Conservation (phyloP, 2,888 invertebrate species). For the Phanerotoma sp. region DNA sequence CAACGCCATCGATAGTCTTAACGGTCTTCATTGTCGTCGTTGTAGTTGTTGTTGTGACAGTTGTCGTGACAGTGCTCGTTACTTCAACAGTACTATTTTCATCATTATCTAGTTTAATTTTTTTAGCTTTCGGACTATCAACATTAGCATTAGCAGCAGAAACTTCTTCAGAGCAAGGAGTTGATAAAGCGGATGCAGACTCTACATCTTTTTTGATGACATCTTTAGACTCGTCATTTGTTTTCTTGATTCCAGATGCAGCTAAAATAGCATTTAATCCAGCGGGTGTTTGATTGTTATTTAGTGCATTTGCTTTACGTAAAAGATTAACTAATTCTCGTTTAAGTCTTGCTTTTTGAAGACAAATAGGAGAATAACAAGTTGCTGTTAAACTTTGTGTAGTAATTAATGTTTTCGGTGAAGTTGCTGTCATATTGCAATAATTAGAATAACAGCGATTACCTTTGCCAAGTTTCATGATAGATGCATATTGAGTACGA, state of each 20-base stretch:
- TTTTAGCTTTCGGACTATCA: constrained; percentile 25
- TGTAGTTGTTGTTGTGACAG: constrained; percentile 56
- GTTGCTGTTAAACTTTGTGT: constrained; percentile 60
- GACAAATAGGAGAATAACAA: constrained; percentile 82
- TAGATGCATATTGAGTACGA: constrained; percentile 69
- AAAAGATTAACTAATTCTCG: constrained; percentile 67
- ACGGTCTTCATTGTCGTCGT: constrained; percentile 54
- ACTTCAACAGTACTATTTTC: constrained; percentile 1
- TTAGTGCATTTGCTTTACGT: constrained; percentile 64
- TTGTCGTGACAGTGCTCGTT: constrained; percentile 37
- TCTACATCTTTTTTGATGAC: constrained; percentile 65
- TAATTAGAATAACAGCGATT: constrained; percentile 72
- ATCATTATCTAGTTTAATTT: constrained; percentile 14
- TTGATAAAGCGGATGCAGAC: constrained; percentile 65
- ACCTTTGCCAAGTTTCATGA: constrained; percentile 71
- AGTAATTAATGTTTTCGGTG: constrained; percentile 59
- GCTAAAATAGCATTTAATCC: constrained; percentile 15
- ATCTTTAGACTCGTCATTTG: constrained; percentile 56
- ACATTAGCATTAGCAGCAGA: constrained; percentile 37
- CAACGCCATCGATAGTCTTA: constrained; percentile 58
- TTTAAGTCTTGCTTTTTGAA: constrained; percentile 71
- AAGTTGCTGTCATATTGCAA: constrained; percentile 64
- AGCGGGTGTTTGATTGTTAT: constrained; percentile 43
- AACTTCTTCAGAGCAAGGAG: constrained; percentile 63
- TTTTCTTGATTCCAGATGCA: constrained; percentile 37